Evolutionary conservation across 2,888 invertebrate genomes (phyloP), one percentile per base, ranked within the genome.

Genomic region (Drosophila recens): DNA sequence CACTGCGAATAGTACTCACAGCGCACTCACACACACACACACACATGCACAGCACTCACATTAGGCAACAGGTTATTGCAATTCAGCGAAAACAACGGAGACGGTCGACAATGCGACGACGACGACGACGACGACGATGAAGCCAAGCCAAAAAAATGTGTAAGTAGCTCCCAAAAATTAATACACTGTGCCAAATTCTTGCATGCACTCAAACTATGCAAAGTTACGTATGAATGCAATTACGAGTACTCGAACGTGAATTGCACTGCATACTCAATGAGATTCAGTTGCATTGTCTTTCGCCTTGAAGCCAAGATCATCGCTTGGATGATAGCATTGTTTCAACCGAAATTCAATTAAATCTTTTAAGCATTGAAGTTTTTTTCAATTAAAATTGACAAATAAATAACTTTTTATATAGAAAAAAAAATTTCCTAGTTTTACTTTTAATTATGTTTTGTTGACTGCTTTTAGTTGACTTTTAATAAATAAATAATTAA

Each of bases 41-140:
- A 46, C 40, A 36, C 54, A 42, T 40, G 11, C 53, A 53, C 53
- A 56, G 51, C 53, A 51, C 65, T 79, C 79, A 79, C 69, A 90
- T 90, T 89, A 80, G 79, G 90, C 90, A 90, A 89, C 90, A 89
- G 90, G 90, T 90, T 89, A 89, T 89, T 90, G 89, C 88, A 87
- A 89, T 90, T 89, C 86, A 75, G 88, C 89, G 78, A 90, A 87
- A 81, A 77, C 80, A 87, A 79, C 79, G 66, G 61, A 56, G 59
- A 65, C 63, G 74, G 66, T 75, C 82, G 75, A 75, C 80, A 80
- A 80, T 75, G 71, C 80, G 75, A 68, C 67, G 63, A 57, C 70
- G 53, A 10, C 56, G 34, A 10, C 56, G 34, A 34, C 80, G 75
- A 68, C 80, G 75, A 68, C 42, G 17, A 23, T 38, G 15, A 43